Evolutionary conservation across 1,140 invertebrate species (phyloP), one percentile per base, ranked within the genome.

Genomic region (Mesaphorura yosii): DNA sequence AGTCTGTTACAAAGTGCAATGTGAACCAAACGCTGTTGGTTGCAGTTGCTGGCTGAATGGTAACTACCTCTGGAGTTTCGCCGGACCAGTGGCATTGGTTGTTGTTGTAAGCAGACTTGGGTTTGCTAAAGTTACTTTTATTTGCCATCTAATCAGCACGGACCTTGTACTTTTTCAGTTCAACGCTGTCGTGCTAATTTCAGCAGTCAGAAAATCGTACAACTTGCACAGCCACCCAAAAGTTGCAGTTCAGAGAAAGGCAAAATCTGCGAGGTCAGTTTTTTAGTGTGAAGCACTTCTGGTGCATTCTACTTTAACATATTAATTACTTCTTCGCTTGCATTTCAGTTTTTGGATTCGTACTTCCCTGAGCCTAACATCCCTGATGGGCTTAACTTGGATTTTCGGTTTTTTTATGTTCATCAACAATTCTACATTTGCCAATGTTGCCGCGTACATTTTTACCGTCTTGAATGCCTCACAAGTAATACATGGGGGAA

Each of bases 381-480:
- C n/a, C n/a, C n/a, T n/a, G n/a, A n/a, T 62, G 6, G 60, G 60
- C 6, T 20, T 59, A 5, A 62, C 60, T 0, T 62, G 60, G 60
- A 15, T 59, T 19, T 10, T 56, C 28, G 60, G 60, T 27, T 62
- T 53, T 37, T 55, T 58, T 20, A 55, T 38, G 15, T 3, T 44
- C 14, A 26, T 29, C n/a, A 38, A 51, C 41, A 22, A 48, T 20
- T 28, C 34, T 7, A 17, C 50, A 23, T 40, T 22, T 15, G 53
- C 51, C n/a, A 31, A 44, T 7, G 41, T 58, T 14, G 42, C 55
- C 22, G 59, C 52, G 0, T 62, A 62, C 37, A 45, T 56, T 48
- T 62, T 62, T 29, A 55, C 51, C n/a, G 48, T 62, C 17, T 39
- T 58, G 12, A 62, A 58, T 49, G 57, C 60, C 23, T 62, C 60